Conservation (phyloP, 2,113 vertebrate genomes). For the Peucedramus taeniatus region DNA sequence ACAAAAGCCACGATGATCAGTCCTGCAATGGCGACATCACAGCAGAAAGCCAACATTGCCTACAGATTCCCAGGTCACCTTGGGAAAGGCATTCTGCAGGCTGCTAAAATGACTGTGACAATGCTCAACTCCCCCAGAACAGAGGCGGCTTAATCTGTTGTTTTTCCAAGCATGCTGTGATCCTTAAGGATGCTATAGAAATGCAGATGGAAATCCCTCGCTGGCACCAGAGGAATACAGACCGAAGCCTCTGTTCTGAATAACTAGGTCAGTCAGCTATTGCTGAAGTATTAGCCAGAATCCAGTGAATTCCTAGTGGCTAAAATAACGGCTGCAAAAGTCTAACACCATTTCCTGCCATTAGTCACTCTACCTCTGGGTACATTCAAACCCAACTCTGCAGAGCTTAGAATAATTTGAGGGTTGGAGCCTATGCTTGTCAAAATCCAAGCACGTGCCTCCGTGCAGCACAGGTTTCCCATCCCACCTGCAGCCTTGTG, state of each 20-base stretch:
- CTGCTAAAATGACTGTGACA: neutral
- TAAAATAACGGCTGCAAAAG: neutral
- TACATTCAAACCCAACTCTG: neutral
- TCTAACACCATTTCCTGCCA: neutral
- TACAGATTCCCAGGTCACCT: neutral
- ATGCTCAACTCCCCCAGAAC: neutral
- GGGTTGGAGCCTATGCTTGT: neutral
- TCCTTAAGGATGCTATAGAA: conserved; percentile 29
- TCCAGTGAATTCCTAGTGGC: neutral
- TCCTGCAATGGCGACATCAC: neutral
- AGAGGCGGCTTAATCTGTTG: neutral
- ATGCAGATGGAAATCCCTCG: conserved; percentile 20
- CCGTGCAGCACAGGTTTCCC: neutral
- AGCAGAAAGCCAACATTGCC: neutral
- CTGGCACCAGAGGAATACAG: neutral
- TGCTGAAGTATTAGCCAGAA: neutral
- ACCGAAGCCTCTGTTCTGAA: neutral
- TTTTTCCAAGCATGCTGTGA: neutral
- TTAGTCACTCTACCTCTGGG: conserved; percentile 6
- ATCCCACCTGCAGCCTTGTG: neutral
- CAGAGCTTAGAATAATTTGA: conserved; percentile 20
- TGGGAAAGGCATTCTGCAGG: neutral
- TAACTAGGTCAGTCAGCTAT: conserved; percentile 49
- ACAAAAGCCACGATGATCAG: neutral
- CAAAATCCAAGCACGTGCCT: neutral